Evolutionary conservation across 1,140 invertebrate species (phyloP).

Genomic region (Drosophila nigrodunni): DNA sequence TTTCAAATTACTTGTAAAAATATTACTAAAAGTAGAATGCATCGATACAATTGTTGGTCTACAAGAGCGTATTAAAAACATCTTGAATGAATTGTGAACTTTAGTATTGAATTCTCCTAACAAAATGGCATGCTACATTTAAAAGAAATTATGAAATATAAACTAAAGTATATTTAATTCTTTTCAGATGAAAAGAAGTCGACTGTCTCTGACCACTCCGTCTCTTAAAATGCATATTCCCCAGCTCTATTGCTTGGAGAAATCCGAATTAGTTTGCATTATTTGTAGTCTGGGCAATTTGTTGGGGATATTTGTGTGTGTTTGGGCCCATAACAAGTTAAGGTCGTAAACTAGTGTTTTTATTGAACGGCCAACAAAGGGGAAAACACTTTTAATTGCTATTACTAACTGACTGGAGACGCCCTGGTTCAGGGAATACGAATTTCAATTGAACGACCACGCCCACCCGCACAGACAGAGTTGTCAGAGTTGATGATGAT

Average conservation of each 20-base stretch:
- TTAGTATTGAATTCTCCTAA: too few species aligned
- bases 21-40: too few species aligned
- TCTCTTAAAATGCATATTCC: too few species aligned
- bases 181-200: too few species aligned
- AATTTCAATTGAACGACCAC: background rate
- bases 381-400: conserved; percentile 48
- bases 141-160: too few species aligned
- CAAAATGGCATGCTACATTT: too few species aligned
- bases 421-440: conserved; percentile 8
- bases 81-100: too few species aligned
- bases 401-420: conserved; percentile 40
- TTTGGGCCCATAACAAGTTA: conserved; percentile 3
- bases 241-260: background rate
- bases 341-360: conserved; percentile 49
- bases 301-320: conserved; percentile 3
- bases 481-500: conserved; percentile 62
- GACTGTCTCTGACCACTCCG: too few species aligned
- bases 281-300: conserved; percentile 23
- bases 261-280: background rate
- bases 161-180: too few species aligned
- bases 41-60: too few species aligned
- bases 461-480: conserved; percentile 23
- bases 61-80: too few species aligned
- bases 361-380: conserved; percentile 49
- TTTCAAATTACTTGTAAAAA: too few species aligned